A percentile compares a stretch with the other conserved stretches of the same genome.
phyloP scores from a whole-genome alignment of 2,888 invertebrate species.

The Ichneumon xanthorius region DNA sequence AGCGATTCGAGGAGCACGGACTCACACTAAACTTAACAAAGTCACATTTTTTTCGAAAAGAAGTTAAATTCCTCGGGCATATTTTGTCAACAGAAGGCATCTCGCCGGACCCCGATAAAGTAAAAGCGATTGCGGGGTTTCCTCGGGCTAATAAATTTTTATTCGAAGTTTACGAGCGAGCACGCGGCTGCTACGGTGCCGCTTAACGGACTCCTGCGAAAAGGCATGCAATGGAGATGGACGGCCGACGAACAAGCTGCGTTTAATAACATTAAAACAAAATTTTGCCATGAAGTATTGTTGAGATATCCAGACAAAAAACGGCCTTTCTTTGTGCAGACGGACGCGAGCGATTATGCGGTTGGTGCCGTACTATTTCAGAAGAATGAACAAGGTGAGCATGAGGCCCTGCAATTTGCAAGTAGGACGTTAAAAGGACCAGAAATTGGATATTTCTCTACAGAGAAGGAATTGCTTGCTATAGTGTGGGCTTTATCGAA shows the following conservation, averaged over 20 bases:
- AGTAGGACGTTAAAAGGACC: too few relatives aligned
- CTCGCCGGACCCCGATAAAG: too few relatives aligned
- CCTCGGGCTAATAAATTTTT: slow-evolving; percentile 63
- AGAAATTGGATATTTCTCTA: too few relatives aligned
- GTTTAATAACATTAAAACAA: slow-evolving; percentile 39
- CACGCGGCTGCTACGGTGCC: slow-evolving; percentile 53
- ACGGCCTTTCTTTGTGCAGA: background rate
- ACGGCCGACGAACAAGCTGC: background rate
- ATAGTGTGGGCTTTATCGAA: too few relatives aligned
- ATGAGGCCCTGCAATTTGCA: too few relatives aligned
- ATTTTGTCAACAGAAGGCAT: too few relatives aligned
- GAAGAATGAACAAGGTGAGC: slow-evolving; percentile 1
- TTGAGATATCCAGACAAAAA: slow-evolving; percentile 16
- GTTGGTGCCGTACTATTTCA: slow-evolving; percentile 66
- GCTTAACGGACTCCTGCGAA: slow-evolving; percentile 64
- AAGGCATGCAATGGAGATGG: slow-evolving; percentile 25
- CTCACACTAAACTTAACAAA: too few relatives aligned
- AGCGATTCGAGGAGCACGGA: too few relatives aligned
- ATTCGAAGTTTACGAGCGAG: slow-evolving; percentile 49
- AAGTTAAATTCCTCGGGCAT: too few relatives aligned
- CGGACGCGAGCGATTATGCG: slow-evolving; percentile 60
- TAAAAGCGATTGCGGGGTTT: slow-evolving; percentile 67
- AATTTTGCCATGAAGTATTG: slow-evolving; percentile 39
- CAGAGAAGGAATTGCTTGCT: too few relatives aligned
- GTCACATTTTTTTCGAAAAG: too few relatives aligned